phyloP scores from a whole-genome alignment of 2,113 vertebrate species.

The Antechinus stuartii region DNA sequence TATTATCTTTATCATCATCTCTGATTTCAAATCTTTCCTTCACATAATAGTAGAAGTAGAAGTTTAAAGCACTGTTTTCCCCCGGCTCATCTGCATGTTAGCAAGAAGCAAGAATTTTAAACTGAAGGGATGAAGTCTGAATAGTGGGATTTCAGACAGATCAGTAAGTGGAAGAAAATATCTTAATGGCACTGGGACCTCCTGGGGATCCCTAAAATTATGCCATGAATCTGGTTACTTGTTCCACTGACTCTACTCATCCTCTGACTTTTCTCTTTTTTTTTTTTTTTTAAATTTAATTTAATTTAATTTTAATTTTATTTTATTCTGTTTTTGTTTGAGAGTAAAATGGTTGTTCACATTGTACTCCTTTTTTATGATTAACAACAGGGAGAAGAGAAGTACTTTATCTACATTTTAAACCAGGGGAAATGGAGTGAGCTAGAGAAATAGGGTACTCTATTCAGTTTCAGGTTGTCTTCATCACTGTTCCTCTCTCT shows the following conservation, averaged over 20 bases:
- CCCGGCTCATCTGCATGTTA: neutral
- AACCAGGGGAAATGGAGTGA: neutral
- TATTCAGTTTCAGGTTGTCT: neutral
- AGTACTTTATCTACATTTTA: neutral
- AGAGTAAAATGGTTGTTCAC: neutral
- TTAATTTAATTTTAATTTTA: too few species aligned
- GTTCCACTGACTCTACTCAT: neutral
- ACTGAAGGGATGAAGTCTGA: neutral
- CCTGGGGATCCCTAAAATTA: neutral
- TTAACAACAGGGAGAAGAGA: conserved; percentile 5
- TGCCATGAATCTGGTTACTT: neutral
- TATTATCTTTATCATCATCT: neutral
- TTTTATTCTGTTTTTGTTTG: neutral
- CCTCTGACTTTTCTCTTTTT: neutral
- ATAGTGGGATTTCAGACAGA: neutral
- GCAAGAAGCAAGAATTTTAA: neutral
- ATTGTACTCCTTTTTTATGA: neutral
- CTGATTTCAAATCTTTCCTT: neutral
- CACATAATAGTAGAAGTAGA: neutral
- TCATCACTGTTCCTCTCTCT: neutral
- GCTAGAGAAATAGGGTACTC: too few species aligned
- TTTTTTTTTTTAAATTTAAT: too few species aligned
- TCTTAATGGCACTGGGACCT: neutral
- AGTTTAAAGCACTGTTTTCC: neutral
- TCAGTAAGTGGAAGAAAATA: neutral